Evolutionary conservation across 2,797 vertebrate genomes (phyloP).

Genomic region (Hydrocynus forskahlii): DNA sequence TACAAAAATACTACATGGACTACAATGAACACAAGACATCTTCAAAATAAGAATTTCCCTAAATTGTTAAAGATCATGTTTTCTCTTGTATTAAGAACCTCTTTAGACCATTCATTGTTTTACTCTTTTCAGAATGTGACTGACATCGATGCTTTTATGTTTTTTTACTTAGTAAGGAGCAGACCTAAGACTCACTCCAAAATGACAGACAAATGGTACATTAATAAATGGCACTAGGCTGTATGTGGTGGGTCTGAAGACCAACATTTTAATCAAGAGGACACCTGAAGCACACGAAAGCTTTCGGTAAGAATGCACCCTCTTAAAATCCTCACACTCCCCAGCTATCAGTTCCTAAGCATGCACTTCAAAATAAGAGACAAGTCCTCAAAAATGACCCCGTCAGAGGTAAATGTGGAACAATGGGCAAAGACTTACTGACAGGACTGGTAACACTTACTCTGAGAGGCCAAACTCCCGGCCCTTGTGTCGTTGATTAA

Average conservation of each 20-base stretch:
- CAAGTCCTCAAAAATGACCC: not conserved
- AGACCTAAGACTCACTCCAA: conserved; percentile 72
- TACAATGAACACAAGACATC: conserved; percentile 10
- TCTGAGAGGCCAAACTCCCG: conserved; percentile 95
- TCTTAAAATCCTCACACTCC: not conserved
- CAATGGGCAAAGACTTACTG: conserved; percentile 23
- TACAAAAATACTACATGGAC: conserved; percentile 16
- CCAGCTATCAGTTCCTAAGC: conserved; percentile 1
- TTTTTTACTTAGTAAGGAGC: conserved; percentile 57
- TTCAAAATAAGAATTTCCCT: not conserved
- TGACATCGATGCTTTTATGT: conserved; percentile 15
- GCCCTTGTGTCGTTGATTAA: conserved; percentile 92
- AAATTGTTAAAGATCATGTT: not conserved
- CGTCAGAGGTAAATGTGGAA: not conserved
- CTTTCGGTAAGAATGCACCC: conserved; percentile 5
- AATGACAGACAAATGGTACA: conserved; percentile 79
- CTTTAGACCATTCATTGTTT: not conserved
- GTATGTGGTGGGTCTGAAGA: conserved; percentile 43
- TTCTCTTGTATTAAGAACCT: not conserved
- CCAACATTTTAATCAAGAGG: conserved; percentile 41
- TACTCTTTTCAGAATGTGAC: not conserved
- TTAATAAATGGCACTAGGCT: conserved; percentile 60
- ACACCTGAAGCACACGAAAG: conserved; percentile 35
- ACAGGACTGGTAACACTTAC: conserved; percentile 81
- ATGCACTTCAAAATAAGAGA: not conserved